Conservation (phyloP, 2,113 vertebrate genomes). For the Oreochromis tanganicae region DNA sequence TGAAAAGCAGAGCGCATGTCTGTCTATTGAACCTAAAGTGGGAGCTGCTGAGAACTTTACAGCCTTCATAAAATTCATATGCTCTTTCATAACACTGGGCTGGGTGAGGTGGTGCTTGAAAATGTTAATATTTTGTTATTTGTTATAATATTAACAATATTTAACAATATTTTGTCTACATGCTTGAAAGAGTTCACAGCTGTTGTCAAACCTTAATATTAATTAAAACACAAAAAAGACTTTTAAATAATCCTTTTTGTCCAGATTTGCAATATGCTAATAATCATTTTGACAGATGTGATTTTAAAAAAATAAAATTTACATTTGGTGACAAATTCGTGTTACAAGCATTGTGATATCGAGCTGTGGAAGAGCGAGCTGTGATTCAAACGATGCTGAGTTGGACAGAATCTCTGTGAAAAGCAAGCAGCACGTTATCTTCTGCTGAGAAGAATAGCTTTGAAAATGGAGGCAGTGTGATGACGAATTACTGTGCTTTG, state of each 20-base stretch:
- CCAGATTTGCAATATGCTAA: constrained; percentile 40
- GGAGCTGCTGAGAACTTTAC: background rate
- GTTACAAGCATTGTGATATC: background rate
- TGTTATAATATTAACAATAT: too few species aligned
- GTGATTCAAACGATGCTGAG: constrained; percentile 4
- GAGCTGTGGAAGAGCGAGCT: background rate
- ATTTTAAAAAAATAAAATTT: background rate
- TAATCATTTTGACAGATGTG: constrained; percentile 28
- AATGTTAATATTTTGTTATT: background rate
- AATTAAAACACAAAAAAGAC: background rate
- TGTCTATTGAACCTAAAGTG: background rate
- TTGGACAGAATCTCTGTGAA: constrained; percentile 6
- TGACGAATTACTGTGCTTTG: background rate
- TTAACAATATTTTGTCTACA: background rate
- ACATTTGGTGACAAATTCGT: constrained; percentile 16
- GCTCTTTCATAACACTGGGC: background rate
- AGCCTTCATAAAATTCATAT: background rate
- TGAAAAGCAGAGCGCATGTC: background rate
- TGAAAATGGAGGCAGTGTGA: background rate
- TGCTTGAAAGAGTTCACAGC: background rate
- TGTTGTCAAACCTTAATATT: constrained; percentile 8
- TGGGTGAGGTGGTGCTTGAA: background rate
- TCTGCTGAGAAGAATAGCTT: background rate
- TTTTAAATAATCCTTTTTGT: background rate
- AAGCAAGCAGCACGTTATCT: background rate